Percentiles rank a stretch among this genome's conserved stretches.
Evolutionary conservation across 2,797 vertebrate species (phyloP).

Genomic region (Hemibagrus guttatus): DNA sequence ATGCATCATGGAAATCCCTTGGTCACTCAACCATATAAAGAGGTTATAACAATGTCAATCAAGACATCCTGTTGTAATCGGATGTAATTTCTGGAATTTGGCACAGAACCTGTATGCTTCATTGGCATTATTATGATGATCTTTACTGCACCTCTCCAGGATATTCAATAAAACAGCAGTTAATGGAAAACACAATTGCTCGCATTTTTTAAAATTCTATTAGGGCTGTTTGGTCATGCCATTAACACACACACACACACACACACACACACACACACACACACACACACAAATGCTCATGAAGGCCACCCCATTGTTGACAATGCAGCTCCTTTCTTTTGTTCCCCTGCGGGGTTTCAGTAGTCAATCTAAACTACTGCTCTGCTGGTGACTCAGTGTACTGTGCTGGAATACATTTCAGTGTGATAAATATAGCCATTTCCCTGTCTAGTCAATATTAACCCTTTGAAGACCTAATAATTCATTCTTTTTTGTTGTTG

Average conservation of each 20-base stretch:
- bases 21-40: no score
- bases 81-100: background rate
- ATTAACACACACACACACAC: no score
- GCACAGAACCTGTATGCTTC: background rate
- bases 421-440: background rate
- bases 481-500: background rate
- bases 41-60: no score
- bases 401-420: background rate
- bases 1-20: no score
- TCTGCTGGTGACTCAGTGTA: background rate
- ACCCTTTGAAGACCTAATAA: background rate
- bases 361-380: background rate
- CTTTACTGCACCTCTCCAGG: background rate
- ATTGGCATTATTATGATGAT: background rate
- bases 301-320: conserved; percentile 25
- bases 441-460: background rate
- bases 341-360: conserved; percentile 22
- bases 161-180: background rate
- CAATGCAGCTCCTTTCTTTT: conserved; percentile 23
- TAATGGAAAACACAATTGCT: background rate
- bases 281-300: no score
- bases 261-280: no score
- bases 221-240: background rate
- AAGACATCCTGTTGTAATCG: no score
- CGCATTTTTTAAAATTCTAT: background rate